phyloP scores from a whole-genome alignment of 2,888 invertebrate species.

The Drosophila fulvimacula region DNA sequence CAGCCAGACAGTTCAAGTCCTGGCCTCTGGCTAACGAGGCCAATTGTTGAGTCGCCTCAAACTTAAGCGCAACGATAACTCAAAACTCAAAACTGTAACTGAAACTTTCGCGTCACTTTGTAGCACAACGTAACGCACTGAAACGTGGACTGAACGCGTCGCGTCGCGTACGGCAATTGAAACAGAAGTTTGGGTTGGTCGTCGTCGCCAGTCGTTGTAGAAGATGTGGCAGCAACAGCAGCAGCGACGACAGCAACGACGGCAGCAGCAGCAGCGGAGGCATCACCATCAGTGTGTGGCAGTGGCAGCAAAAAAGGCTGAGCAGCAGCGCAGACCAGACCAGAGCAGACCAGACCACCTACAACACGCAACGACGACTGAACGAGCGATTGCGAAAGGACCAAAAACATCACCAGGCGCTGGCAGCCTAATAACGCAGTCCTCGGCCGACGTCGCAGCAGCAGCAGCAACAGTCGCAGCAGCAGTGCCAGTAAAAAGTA shows the following conservation, averaged over 20 bases:
- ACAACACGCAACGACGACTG: conserved; percentile 83
- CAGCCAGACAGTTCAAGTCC: conserved; percentile 13
- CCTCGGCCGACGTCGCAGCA: conserved; percentile 48
- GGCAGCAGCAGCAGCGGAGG: conserved; percentile 18
- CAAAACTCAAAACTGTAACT: conserved; percentile 14
- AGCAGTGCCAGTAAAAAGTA: conserved; percentile 40
- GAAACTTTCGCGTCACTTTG: conserved; percentile 52
- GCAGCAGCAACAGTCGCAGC: conserved; percentile 42
- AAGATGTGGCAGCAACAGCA: conserved; percentile 23
- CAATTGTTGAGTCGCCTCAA: conserved; percentile 31
- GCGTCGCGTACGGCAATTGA: conserved; percentile 48
- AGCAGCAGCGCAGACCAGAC: conserved; percentile 46
- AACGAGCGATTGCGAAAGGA: conserved; percentile 75
- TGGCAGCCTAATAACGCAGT: conserved; percentile 37
- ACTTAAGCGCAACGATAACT: conserved; percentile 24
- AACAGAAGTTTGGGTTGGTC: conserved; percentile 53
- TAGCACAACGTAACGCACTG: conserved; percentile 62
- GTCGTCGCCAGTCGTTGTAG: conserved; percentile 35
- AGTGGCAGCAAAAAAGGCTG: conserved; percentile 38
- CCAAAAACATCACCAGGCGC: conserved; percentile 70
- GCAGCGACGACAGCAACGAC: conserved; percentile 23
- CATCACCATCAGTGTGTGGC: conserved; percentile 32
- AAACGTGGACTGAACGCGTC: conserved; percentile 67
- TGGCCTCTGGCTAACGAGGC: conserved; percentile 49
- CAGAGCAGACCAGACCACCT: conserved; percentile 80